These are phyloP conservation scores for Philaethria dido DNA, from an alignment of 2,888 invertebrate species.

Conservation along the genomic window DNA sequence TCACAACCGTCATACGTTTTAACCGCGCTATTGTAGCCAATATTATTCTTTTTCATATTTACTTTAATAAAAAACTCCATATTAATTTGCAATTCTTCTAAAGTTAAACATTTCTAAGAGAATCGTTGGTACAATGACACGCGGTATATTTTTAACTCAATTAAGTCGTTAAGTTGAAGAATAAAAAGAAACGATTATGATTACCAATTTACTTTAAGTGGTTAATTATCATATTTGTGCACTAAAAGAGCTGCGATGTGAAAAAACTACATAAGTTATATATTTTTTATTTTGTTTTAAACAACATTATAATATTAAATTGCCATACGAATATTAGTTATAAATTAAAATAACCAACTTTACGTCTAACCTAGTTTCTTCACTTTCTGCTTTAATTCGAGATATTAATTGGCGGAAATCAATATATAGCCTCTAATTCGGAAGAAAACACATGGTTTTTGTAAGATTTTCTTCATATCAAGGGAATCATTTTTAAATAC, in stretches of 20 bases:
- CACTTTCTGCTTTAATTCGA: too few species aligned
- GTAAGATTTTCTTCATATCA: too few species aligned
- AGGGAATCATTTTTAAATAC: too few species aligned
- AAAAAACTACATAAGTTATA: slow-evolving; percentile 9
- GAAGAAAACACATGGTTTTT: too few species aligned
- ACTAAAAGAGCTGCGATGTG: slow-evolving; percentile 23
- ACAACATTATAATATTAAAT: neutral
- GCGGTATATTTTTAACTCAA: slow-evolving; percentile 35
- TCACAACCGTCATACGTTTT: too few species aligned
- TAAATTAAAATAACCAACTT: too few species aligned
- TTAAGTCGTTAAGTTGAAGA: slow-evolving; percentile 37
- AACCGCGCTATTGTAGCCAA: too few species aligned
- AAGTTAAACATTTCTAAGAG: neutral
- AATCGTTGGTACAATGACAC: neutral
- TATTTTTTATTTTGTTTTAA: neutral
- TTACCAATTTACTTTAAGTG: slow-evolving; percentile 37
- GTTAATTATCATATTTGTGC: slow-evolving; percentile 38
- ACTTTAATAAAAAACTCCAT: neutral
- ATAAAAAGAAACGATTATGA: slow-evolving; percentile 33
- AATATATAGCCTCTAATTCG: too few species aligned
- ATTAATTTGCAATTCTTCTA: neutral
- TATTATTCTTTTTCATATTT: too few species aligned
- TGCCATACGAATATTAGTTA: too few species aligned
- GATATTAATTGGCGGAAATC: too few species aligned
- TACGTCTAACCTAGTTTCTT: too few species aligned